Percentiles rank a stretch among this genome's conserved stretches.
phyloP scores from a whole-genome alignment of 2,797 vertebrate genomes.

The Clarias fuscus region DNA sequence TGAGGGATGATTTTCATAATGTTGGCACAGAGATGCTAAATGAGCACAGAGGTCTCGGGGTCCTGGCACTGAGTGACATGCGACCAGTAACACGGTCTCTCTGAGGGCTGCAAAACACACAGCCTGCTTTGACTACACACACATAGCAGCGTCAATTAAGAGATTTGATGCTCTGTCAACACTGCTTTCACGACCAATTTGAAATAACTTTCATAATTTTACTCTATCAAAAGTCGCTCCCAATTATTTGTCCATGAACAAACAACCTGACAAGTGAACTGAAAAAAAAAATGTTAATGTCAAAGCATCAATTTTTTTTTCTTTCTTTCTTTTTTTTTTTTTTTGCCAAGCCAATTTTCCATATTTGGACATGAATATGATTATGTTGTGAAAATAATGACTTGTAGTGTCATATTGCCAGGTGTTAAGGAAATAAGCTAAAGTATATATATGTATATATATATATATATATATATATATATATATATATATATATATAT shows the following conservation, averaged over 20 bases:
- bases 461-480: no score
- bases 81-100: constrained; percentile 89
- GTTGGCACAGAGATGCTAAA: constrained; percentile 91
- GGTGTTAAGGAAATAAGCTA: constrained; percentile 39
- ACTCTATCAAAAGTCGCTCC: constrained; percentile 66
- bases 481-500: no score
- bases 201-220: constrained; percentile 66
- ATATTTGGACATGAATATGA: constrained; percentile 55
- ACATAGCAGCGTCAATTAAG: constrained; percentile 77
- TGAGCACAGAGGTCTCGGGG: constrained; percentile 93
- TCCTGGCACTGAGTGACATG: constrained; percentile 96
- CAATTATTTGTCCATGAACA: constrained; percentile 72
- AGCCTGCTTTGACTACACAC: constrained; percentile 70
- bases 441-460: not conserved
- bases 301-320: constrained; percentile 50
- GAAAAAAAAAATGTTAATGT: constrained; percentile 62
- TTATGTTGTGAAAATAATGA: constrained; percentile 54
- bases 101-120: constrained; percentile 77
- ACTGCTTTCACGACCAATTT: constrained; percentile 68
- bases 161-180: constrained; percentile 69
- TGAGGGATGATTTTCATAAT: constrained; percentile 99
- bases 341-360: constrained; percentile 42
- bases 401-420: constrained; percentile 54
- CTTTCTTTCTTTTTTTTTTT: not conserved
- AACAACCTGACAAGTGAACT: constrained; percentile 63